Evolutionary conservation across 2,113 vertebrate genomes (phyloP).

Genomic region (Probosciger aterrimus): DNA sequence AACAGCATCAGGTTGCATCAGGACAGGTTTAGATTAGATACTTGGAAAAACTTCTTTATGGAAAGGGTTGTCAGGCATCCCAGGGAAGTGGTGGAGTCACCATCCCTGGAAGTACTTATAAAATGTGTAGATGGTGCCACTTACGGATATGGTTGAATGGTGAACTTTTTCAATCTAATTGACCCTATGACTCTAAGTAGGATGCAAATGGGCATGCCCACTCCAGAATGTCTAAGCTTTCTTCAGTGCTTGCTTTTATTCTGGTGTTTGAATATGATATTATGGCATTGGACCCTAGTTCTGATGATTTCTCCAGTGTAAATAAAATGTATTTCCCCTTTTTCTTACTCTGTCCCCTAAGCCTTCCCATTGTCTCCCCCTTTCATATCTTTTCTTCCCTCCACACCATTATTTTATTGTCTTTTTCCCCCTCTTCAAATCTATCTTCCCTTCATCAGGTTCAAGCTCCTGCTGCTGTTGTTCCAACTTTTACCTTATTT

Average conservation of each 20-base stretch:
- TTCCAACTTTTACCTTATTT: background rate
- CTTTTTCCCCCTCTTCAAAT: background rate
- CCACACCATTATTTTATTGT: background rate
- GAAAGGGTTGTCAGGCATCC: background rate
- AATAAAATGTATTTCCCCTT: background rate
- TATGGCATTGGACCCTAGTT: background rate
- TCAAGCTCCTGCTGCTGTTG: background rate
- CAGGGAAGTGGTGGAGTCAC: background rate
- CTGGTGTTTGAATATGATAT: background rate
- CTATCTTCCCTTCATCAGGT: background rate
- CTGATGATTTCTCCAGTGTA: background rate
- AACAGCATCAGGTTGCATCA: background rate
- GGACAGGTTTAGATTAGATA: background rate
- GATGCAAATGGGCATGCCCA: fast-evolving
- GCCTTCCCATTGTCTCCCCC: background rate
- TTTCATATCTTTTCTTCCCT: background rate
- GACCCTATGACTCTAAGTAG: background rate
- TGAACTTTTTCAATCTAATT: background rate
- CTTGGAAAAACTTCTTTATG: background rate
- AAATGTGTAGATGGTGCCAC: fast-evolving
- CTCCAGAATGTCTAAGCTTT: background rate
- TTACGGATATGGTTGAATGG: background rate
- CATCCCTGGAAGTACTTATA: background rate
- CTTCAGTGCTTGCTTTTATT: background rate
- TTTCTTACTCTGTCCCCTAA: background rate